Evolutionary conservation across 2,797 vertebrate species (phyloP).

Genomic region (Coilia nasus): DNA sequence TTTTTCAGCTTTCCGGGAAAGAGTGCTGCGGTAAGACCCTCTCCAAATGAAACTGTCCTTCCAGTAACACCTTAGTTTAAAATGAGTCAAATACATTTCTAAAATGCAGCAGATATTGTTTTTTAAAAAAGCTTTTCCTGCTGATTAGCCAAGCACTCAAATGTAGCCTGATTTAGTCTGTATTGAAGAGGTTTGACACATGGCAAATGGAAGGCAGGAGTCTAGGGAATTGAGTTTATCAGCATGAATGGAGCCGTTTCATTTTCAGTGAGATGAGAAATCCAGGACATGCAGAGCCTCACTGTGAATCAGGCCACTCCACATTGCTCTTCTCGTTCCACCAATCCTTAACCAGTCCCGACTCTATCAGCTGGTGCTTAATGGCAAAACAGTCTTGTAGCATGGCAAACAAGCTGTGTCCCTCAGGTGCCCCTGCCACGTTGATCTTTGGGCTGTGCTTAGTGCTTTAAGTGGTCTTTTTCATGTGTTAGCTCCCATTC

Average conservation of each 20-base stretch:
- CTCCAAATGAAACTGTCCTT: background rate
- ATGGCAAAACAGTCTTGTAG: background rate
- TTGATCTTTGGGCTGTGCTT: background rate
- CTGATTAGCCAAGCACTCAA: background rate
- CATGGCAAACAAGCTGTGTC: background rate
- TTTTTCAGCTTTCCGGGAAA: slow-evolving; percentile 99
- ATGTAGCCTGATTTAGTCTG: background rate
- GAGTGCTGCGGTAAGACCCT: slow-evolving; percentile 90
- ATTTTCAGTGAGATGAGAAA: background rate
- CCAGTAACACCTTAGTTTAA: background rate
- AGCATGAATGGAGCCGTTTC: background rate
- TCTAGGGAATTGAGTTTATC: background rate
- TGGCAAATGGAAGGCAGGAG: background rate
- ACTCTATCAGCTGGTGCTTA: background rate
- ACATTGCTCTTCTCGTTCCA: background rate
- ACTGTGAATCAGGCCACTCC: background rate
- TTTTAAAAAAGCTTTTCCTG: background rate
- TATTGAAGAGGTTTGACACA: background rate
- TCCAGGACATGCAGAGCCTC: background rate
- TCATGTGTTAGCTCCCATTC: background rate
- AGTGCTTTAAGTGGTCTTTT: background rate
- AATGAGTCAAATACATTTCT: background rate
- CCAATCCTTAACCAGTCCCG: background rate
- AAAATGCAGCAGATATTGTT: background rate
- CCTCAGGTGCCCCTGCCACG: background rate